These are phyloP conservation scores for Glossosoma conforme DNA, from an alignment of 1,140 invertebrate genomes.

Conservation along the genomic window DNA sequence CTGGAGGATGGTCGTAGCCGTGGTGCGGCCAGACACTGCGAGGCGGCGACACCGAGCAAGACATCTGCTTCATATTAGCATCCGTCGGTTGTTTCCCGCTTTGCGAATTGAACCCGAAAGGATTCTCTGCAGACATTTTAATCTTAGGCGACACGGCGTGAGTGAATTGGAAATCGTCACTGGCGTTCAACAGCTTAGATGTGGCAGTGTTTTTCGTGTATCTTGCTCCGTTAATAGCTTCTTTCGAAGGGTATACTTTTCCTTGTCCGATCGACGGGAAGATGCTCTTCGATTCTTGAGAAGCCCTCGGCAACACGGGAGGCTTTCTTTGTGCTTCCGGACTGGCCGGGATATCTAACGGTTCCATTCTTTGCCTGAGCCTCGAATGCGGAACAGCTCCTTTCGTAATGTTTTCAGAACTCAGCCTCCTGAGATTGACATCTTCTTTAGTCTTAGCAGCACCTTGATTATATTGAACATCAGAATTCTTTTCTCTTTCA, in stretches of 20 bases:
- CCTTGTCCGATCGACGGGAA: conserved; percentile 28
- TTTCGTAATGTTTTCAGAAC: conserved; percentile 32
- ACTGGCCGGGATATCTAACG: conserved; percentile 49
- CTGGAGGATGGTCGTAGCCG: conserved; percentile 16
- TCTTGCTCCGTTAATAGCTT: conserved; percentile 14
- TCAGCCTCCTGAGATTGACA: conserved; percentile 21
- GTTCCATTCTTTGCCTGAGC: conserved; percentile 48
- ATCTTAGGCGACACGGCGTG: conserved; percentile 20
- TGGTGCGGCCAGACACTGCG: conserved; percentile 26
- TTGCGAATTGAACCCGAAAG: conserved; percentile 14
- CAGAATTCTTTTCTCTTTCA: conserved; percentile 40
- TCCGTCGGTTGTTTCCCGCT: conserved; percentile 7
- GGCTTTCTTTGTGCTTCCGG: conserved; percentile 32
- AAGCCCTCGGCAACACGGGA: conserved; percentile 22
- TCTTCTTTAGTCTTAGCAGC: conserved; percentile 21
- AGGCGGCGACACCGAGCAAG: conserved; percentile 30
- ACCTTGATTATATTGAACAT: conserved; percentile 19
- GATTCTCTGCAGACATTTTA: conserved; percentile 21
- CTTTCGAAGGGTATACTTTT: conserved; percentile 29
- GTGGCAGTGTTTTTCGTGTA: conserved; percentile 23
- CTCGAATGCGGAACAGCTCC: conserved; percentile 35
- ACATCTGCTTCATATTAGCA: conserved; percentile 17
- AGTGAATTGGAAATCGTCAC: conserved; percentile 18
- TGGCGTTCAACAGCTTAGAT: conserved; percentile 13
- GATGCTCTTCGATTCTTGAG: conserved; percentile 27